A percentile compares a stretch with the other conserved stretches of the same genome.
Conservation (phyloP, 2,113 vertebrate genomes). For the Lagopus muta region DNA sequence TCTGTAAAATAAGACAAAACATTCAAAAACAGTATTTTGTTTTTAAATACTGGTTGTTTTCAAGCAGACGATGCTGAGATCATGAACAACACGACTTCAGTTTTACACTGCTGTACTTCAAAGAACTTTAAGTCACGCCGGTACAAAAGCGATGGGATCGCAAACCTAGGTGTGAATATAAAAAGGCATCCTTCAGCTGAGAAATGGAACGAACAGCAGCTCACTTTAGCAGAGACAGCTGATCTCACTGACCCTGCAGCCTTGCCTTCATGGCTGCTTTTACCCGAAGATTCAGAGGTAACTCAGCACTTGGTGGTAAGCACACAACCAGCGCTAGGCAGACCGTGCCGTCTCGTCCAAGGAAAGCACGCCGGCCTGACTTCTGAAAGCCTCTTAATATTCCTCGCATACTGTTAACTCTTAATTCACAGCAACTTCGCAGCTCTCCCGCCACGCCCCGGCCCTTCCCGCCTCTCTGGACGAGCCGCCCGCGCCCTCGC, state of each 20-base stretch:
- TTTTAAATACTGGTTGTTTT: neutral
- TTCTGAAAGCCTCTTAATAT: neutral
- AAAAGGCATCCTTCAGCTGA: rapidly evolving
- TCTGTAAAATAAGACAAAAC: conserved; percentile 68
- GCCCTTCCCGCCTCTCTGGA: no score
- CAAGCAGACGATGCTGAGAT: neutral
- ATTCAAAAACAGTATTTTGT: neutral
- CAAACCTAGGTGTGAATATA: neutral
- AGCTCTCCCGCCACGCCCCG: no score
- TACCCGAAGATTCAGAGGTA: rapidly evolving
- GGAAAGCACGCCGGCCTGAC: neutral
- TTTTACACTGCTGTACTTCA: rapidly evolving
- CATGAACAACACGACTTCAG: neutral
- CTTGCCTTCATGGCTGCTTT: neutral
- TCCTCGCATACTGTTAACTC: neutral
- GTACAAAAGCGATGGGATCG: neutral
- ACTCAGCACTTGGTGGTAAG: no score
- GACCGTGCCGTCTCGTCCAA: neutral
- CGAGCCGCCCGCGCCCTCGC: no score
- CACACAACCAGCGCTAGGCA: rapidly evolving
- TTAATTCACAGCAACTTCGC: neutral
- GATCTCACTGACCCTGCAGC: neutral
- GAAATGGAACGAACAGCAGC: rapidly evolving
- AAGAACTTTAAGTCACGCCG: neutral
- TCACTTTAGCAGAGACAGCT: neutral